These are phyloP conservation scores for Paradoxurus hermaphroditus DNA, from an alignment of 2,113 vertebrate genomes.

Conservation along the genomic window DNA sequence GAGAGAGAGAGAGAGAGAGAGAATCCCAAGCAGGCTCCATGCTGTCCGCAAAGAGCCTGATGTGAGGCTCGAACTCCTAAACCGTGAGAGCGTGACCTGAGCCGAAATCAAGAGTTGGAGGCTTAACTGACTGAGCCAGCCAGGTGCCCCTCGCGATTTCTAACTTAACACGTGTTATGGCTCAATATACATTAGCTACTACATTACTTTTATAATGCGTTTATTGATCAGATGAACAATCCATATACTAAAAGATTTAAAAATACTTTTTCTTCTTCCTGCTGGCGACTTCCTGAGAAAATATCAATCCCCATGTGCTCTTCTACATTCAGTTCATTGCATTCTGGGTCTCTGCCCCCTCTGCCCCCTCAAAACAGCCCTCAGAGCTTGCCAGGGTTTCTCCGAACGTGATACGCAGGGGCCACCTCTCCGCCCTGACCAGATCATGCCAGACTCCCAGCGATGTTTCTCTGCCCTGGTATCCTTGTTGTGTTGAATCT, in stretches of 20 bases:
- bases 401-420: neutral
- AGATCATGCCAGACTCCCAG: neutral
- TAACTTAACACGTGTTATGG: neutral
- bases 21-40: neutral
- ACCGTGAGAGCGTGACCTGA: neutral
- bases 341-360: neutral
- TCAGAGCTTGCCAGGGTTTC: neutral
- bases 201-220: neutral
- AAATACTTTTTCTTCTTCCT: too few species aligned
- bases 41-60: neutral
- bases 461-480: neutral
- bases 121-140: neutral
- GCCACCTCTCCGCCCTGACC: neutral
- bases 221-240: neutral
- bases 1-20: neutral
- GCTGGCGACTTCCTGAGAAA: neutral
- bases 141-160: neutral
- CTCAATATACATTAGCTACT: neutral
- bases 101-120: neutral
- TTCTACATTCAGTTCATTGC: neutral
- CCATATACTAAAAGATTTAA: neutral
- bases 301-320: neutral
- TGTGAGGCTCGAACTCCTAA: neutral
- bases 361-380: neutral
- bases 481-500: fast-evolving